Conservation (phyloP, 2,888 invertebrate species). For the Leptura quadrifasciata region DNA sequence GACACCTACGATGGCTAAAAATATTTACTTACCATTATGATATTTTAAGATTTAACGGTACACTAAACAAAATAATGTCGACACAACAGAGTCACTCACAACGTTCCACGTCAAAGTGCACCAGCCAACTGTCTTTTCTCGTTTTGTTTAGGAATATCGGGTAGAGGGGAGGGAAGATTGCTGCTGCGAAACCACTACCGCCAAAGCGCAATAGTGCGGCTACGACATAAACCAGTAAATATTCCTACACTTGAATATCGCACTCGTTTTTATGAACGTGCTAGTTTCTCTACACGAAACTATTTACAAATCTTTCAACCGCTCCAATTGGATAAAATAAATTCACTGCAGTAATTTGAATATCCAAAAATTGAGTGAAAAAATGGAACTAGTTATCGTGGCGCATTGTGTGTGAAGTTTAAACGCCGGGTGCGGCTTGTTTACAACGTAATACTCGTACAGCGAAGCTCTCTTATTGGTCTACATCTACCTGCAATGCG, state of each 20-base stretch:
- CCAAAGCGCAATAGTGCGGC: conserved; percentile 74
- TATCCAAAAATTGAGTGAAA: conserved; percentile 15
- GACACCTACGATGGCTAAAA: conserved; percentile 62
- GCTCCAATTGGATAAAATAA: not conserved
- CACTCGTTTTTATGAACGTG: not conserved
- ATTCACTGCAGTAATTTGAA: not conserved
- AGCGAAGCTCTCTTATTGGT: conserved; percentile 83
- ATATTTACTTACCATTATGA: conserved; percentile 72
- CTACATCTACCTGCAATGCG: conserved; percentile 91
- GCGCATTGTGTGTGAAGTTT: conserved; percentile 79
- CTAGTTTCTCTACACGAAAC: not conserved
- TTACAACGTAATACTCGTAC: conserved; percentile 79
- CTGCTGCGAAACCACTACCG: conserved; percentile 69
- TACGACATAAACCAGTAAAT: conserved; percentile 73
- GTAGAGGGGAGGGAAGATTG: conserved; percentile 63
- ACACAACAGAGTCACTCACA: conserved; percentile 61
- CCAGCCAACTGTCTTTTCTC: conserved; percentile 72
- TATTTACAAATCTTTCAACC: not conserved
- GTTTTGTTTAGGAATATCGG: conserved; percentile 70
- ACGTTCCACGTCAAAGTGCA: conserved; percentile 68
- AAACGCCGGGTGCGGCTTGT: conserved; percentile 84
- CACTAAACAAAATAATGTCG: conserved; percentile 67
- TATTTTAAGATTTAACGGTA: conserved; percentile 70
- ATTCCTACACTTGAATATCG: conserved; percentile 70
- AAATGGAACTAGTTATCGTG: conserved; percentile 75